Evolutionary conservation across 1,140 invertebrate genomes (phyloP), one percentile per base, ranked within the genome.

Genomic region (Anastrepha ludens): DNA sequence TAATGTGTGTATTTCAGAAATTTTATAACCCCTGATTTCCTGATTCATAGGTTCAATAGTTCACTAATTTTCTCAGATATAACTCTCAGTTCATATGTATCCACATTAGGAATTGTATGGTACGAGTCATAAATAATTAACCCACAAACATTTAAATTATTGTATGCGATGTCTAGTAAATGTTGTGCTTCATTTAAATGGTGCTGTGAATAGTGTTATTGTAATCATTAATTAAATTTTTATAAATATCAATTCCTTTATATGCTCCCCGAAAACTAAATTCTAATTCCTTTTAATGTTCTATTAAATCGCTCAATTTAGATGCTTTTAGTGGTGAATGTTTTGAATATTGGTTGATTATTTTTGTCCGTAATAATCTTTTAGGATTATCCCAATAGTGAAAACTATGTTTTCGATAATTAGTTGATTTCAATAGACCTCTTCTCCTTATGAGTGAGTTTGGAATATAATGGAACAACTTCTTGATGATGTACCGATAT

Each of bases 301-400:
- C 93, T 88, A 90, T 94, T 94, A 86, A 94, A 94, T 29, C 87
- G 87, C 81, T 87, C 67, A 15, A 87, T 91, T 86, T 91, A 20
- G 91, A 90, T n/a, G 93, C 93, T 91, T 95, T 95, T 60, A 91
- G 91, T 60, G 89, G 89, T 86, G 89, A 92, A 90, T 91, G 93
- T 29, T 93, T 94, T 15, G 90, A 93, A 89, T 94, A 94, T 88
- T 94, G 90, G 88, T 94, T 92, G 65, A 94, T 93, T 88, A 64
- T 58, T 58, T 58, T 58, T 58, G 5, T 58, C 11, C 11, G 55
- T 58, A 58, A 58, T 58, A 93, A 85, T 5, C 64, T 50, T 78
- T 89, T 44, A n/a, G 90, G 89, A 90, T 93, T 89, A 90, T 93
- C 90, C 90, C 90, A 93, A 89, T 92, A 91, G 44, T 91, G 89